Evolutionary conservation across 2,888 invertebrate genomes (phyloP).

Genomic region (Tachystola acroxantha): DNA sequence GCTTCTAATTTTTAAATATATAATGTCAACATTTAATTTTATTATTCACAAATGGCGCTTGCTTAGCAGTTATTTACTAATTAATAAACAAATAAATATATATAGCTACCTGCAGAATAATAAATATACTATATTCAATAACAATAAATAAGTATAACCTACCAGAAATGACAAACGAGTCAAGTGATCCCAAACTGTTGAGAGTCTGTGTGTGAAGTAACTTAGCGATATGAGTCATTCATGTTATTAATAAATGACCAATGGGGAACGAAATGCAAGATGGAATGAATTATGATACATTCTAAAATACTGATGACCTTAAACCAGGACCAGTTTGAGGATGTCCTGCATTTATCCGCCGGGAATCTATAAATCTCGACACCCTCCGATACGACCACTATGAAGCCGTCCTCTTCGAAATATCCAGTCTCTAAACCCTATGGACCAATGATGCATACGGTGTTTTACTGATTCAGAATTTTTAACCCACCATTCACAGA

Average conservation of each 20-base stretch:
- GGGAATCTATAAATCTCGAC: constrained; percentile 81
- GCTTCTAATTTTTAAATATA: no score
- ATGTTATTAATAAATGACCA: constrained; percentile 9
- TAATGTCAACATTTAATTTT: neutral
- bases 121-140: no score
- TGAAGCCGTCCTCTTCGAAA: constrained; percentile 78
- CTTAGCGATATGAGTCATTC: neutral
- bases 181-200: neutral
- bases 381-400: constrained; percentile 81
- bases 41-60: no score
- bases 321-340: constrained; percentile 83
- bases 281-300: constrained; percentile 62
- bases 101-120: no score
- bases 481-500: neutral
- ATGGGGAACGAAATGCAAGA: constrained; percentile 45
- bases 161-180: no score
- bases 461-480: constrained; percentile 26
- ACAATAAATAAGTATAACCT: no score
- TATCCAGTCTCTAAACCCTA: constrained; percentile 79
- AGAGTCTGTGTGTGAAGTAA: constrained; percentile 1
- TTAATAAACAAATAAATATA: no score
- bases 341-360: constrained; percentile 77
- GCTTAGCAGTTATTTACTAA: no score
- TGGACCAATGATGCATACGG: constrained; percentile 62
- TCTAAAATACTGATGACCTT: constrained; percentile 78